Conservation (phyloP, 2,888 invertebrate genomes). For the Cheilosia vulpina region DNA sequence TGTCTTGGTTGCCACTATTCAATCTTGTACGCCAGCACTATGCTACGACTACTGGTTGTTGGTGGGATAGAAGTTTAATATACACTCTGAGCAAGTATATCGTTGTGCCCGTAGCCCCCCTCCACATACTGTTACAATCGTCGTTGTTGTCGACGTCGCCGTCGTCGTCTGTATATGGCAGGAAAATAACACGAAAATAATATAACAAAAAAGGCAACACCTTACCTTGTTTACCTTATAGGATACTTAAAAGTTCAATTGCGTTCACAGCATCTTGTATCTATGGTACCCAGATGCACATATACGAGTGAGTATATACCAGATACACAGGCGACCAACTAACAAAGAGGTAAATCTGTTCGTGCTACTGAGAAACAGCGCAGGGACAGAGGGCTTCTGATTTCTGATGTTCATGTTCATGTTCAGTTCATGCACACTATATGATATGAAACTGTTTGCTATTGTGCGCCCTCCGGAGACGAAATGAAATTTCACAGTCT, state of each 20-base stretch:
- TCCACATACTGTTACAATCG: neutral
- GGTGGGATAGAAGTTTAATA: slow-evolving; percentile 41
- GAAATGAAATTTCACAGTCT: slow-evolving; percentile 35
- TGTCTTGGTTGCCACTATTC: slow-evolving; percentile 50
- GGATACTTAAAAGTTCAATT: slow-evolving; percentile 70
- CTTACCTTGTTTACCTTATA: slow-evolving; percentile 73
- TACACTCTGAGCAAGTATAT: slow-evolving; percentile 16
- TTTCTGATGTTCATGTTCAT: neutral
- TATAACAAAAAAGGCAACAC: slow-evolving; percentile 33
- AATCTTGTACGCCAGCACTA: slow-evolving; percentile 38
- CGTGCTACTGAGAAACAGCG: slow-evolving; percentile 6
- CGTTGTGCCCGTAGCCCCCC: slow-evolving; percentile 10
- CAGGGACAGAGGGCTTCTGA: slow-evolving; percentile 3
- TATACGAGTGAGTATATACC: neutral
- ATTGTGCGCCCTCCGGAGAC: slow-evolving; percentile 21
- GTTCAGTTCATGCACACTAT: slow-evolving; percentile 5
- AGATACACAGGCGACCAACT: neutral
- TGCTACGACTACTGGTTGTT: slow-evolving; percentile 26
- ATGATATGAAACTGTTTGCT: slow-evolving; percentile 31
- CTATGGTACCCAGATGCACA: slow-evolving; percentile 1
- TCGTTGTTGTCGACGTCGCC: neutral
- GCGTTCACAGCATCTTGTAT: slow-evolving; percentile 68
- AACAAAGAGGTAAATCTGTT: slow-evolving; percentile 27
- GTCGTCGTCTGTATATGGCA: slow-evolving; percentile 30
- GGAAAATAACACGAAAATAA: slow-evolving; percentile 23